phyloP scores from a whole-genome alignment of 2,113 vertebrate species.

The Coracopsis vasa region DNA sequence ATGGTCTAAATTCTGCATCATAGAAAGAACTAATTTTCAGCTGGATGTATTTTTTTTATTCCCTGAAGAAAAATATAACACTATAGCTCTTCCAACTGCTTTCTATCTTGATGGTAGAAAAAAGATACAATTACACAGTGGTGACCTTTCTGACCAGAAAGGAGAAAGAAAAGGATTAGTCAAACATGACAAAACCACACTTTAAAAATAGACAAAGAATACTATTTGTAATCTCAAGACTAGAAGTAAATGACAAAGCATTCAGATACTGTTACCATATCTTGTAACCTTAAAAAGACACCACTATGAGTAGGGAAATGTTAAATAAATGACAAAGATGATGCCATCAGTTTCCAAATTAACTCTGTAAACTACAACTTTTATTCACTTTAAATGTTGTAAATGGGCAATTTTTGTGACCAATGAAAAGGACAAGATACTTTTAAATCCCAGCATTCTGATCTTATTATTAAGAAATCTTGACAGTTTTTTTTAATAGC shows the following conservation, averaged over 20 bases:
- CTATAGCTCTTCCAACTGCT: background rate
- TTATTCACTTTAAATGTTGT: background rate
- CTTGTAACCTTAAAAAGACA: background rate
- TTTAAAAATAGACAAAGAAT: background rate
- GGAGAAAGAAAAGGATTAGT: background rate
- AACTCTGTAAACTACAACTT: background rate
- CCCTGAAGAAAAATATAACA: background rate
- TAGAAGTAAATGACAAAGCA: background rate
- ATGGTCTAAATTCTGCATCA: background rate
- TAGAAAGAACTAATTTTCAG: background rate
- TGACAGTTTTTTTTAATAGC: background rate
- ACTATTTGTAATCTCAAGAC: background rate
- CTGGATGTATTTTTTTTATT: background rate
- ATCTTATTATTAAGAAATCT: background rate
- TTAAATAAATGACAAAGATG: background rate
- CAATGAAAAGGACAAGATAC: background rate
- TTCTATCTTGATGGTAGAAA: background rate
- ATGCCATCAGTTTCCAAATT: background rate
- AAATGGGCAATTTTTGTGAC: background rate
- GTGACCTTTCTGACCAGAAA: background rate
- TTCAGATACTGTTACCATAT: background rate
- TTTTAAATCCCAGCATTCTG: background rate
- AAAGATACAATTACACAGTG: background rate
- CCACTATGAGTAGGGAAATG: background rate
- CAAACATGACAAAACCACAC: background rate